phyloP scores from a whole-genome alignment of 1,140 invertebrate species.

The Drosophila mojavensis region DNA sequence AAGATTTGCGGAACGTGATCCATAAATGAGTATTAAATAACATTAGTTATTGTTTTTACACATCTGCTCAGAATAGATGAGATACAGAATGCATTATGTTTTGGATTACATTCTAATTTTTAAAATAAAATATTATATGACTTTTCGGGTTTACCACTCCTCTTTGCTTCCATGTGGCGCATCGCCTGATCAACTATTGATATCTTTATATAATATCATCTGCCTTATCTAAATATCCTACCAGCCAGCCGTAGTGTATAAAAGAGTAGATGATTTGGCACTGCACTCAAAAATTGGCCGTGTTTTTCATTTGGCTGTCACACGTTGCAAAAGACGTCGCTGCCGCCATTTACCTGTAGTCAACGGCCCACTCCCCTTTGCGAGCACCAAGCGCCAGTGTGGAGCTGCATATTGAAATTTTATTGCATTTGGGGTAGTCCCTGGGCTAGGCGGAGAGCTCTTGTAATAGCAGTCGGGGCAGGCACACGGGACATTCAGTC shows the following conservation, averaged over 20 bases:
- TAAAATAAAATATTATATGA: too few relatives aligned
- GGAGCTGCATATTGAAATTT: slow-evolving; percentile 77
- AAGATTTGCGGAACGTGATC: too few relatives aligned
- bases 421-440: slow-evolving; percentile 61
- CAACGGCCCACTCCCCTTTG: background rate
- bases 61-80: too few relatives aligned
- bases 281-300: slow-evolving; percentile 49
- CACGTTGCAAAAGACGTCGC: slow-evolving; percentile 28
- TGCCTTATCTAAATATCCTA: too few relatives aligned
- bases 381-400: slow-evolving; percentile 22
- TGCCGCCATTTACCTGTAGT: slow-evolving; percentile 55
- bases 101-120: too few relatives aligned
- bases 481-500: slow-evolving; percentile 53
- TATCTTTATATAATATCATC: too few relatives aligned
- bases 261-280: background rate
- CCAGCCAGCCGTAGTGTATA: background rate
- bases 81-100: too few relatives aligned
- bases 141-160: too few relatives aligned
- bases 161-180: too few relatives aligned
- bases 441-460: background rate
- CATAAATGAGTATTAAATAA: too few relatives aligned
- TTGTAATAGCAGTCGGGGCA: background rate
- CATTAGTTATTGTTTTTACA: too few relatives aligned
- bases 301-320: slow-evolving; percentile 67
- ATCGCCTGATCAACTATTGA: too few relatives aligned